Base-by-base conservation (phyloP, 2,888 invertebrate species). In the Andrena haemorrhoa region DNA sequence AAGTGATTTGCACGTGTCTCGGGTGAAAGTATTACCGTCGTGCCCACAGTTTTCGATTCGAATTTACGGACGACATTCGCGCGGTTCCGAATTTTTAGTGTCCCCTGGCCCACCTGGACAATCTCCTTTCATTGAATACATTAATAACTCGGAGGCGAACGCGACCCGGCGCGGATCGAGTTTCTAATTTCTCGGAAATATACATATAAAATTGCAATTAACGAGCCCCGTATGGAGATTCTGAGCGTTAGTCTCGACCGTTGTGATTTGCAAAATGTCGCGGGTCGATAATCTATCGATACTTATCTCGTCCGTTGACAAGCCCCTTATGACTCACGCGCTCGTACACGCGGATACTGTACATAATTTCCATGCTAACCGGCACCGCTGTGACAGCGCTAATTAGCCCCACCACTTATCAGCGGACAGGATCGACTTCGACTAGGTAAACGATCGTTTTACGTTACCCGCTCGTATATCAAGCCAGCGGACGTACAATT, bases 1-100 rank as follows among this genome's bases (percentile, higher is more conserved):
- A 65, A 70, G 29, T 70, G 79, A 86, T 81, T 84, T 63, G 74
- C 82, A 73, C 71, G 75, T 86, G 85, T 70, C 68, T 60, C 61
- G 47, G 86, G 89, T 88, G 88, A 88, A 88, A 88, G 89, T 88
- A 89, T 84, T 87, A 73, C 53, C 69, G 60, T 69, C 73, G 12
- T 69, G 47, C 63, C 69, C 63, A 71, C 53, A 26, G 31, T 60
- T 76, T 79, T 69, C 12, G 29, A 70, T 70, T 33, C 61, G 49
- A 81, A 70, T 83, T 80, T 56, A 64, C 66, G 31, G 70, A 77
- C 72, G 41, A 83, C 51, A 53, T 80, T 77, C 51, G 73, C 75
- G 33, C 64, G 41, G 3, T 65, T 58, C 20, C 47, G 70, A 64
- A 51, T 73, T 77, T 75, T 49, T 58, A 68, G 53, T 47, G 72